Evolutionary conservation across 2,113 vertebrate species (phyloP), one percentile per base, ranked within the genome.

Genomic region (Tauraco erythrolophus): DNA sequence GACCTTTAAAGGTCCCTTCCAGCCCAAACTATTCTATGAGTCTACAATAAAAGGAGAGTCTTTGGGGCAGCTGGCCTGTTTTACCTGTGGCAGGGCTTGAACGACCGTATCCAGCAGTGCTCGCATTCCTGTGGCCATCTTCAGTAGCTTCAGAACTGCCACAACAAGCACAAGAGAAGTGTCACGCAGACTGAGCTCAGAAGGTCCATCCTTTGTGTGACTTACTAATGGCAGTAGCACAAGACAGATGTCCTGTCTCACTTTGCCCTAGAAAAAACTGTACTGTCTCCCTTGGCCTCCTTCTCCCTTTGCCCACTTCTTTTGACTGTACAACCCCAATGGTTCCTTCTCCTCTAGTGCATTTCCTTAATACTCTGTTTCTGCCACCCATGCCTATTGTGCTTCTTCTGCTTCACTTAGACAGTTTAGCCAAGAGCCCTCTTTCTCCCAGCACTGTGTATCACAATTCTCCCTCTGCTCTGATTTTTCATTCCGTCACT

Each of bases 111-210:
- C 99, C 98, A 99, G 97, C 95, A 99, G 97, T 0, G 99, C 99
- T 88, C 99, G 97, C 99, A 99, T 99, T 9, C 99, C 99, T 2
- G 99, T 99, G 82, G 99, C 99, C 99, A 99, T 99, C 98, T 99
- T 99, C 97, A 99, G 81, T 64, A 99, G 97, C 97, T 99, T 99
- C 96, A 99, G 96, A 88, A 99, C 99, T 99, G 98, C 11, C 87
- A 96, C 46, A 30, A 91, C 92, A 95, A 98, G 31, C 68, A 95
- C 64, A 89, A 84, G 50, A 88, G 54, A 88, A 79, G 3, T 7
- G 24, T 90, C 4, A 35, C 30, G 92, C 54, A 92, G 50, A 66
- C 27, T 80, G 58, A 89, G 24, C 39, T 93, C 88, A 88, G 39
- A 70, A 80, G 25, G 15, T 68, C 54, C 48, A 64, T 69, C 48